Evolutionary conservation across 2,888 invertebrate genomes (phyloP), one percentile per base, ranked within the genome.

Genomic region (Hirtodrosophila histrioides): DNA sequence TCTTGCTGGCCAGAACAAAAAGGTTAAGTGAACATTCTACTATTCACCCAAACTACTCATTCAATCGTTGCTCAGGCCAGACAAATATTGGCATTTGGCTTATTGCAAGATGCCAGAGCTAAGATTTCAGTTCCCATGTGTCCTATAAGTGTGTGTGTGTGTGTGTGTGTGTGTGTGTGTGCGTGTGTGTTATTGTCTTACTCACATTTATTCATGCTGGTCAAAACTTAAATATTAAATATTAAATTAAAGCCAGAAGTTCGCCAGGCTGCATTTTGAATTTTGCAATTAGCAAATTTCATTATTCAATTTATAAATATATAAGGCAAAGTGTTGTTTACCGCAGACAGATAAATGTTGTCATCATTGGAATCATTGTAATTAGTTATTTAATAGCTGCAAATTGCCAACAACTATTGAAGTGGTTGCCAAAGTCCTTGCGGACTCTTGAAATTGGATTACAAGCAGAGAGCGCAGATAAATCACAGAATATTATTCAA

Each of bases 11-110:
- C 63, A 69, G 62, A 61, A 63, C 70, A 67, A 69, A 83, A 78
- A 78, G 66, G 80, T 75, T 75, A 84, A 84, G 71, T 84, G 84
- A 88, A 86, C 88, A 87, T 76, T 78, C 75, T 58, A 44, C 36
- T 61, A 43, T 40, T 57, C 62, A 57, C 58, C 45, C 55, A 31
- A 39, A 54, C 27, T 37, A 61, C 54, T 54, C 60, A 55, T 41
- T 40, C 61, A 36, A 23, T 40, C 54, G 36, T 33, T 45, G 36
- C 45, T 73, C 60, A 12, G 54, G 44, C 67, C 61, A 70, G 57
- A 67, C 87, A 84, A 78, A 85, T 85, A 82, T 82, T 84, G 86
- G 67, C 73, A 82, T 73, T 74, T 57, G 69, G 51, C 44, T 69
- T 69, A 56, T 55, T 53, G 54, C 57, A 17, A 65, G 66, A 75